phyloP scores from a whole-genome alignment of 2,113 vertebrate species.

The Coreoperca whiteheadi region DNA sequence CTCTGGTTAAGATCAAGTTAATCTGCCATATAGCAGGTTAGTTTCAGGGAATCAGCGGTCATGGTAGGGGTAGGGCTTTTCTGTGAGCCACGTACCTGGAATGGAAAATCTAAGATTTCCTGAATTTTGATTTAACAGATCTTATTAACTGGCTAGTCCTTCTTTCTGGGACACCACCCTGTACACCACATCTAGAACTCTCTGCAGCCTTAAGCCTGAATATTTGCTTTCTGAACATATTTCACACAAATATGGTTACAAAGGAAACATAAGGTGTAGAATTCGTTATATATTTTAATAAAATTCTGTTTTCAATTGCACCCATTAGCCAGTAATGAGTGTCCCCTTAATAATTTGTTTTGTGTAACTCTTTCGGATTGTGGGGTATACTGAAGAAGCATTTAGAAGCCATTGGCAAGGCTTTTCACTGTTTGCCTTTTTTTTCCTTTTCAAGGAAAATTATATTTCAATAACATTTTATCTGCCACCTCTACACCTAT shows the following conservation, averaged over 20 bases:
- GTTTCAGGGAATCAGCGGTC: neutral
- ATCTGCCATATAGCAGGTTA: neutral
- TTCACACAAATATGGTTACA: neutral
- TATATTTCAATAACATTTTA: constrained; percentile 2
- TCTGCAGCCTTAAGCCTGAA: neutral
- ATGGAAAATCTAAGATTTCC: neutral
- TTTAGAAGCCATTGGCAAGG: neutral
- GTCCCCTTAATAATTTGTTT: neutral
- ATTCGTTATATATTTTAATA: neutral
- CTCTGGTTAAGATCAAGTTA: neutral
- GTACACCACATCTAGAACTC: neutral
- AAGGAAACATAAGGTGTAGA: neutral
- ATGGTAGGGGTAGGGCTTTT: neutral
- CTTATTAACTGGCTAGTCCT: neutral
- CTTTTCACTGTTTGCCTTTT: neutral
- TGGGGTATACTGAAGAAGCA: neutral
- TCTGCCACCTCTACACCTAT: neutral
- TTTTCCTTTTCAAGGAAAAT: neutral
- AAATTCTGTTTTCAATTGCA: too few species aligned
- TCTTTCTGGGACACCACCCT: neutral
- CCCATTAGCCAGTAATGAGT: neutral
- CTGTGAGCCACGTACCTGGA: neutral
- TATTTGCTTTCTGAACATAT: neutral
- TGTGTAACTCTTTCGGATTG: neutral
- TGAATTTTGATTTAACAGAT: constrained; percentile 12